Conservation (phyloP, 2,888 invertebrate species). For the Stramonita haemastoma region DNA sequence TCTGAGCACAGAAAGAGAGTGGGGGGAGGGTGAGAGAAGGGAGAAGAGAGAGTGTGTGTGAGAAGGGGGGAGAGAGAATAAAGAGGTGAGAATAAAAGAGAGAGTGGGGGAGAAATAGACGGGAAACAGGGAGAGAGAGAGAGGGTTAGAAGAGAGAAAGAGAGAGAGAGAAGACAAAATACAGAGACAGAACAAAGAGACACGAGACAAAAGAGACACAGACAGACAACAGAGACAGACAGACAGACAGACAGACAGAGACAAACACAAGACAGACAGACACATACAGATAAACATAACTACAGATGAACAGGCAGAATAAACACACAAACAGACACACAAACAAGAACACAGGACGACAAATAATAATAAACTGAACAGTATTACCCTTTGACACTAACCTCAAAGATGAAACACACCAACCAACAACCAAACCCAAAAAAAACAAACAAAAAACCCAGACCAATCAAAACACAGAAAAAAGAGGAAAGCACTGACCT, state of each 20-base stretch:
- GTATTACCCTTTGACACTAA: too few species aligned
- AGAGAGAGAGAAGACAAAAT: not conserved
- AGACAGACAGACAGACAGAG: not conserved
- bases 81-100: not conserved
- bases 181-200: not conserved
- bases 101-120: not conserved
- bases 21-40: not conserved
- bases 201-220: not conserved
- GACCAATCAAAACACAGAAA: not conserved
- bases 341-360: too few species aligned
- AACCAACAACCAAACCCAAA: not conserved
- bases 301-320: too few species aligned
- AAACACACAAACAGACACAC: too few species aligned
- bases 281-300: not conserved
- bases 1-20: too few species aligned
- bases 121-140: not conserved
- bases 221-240: not conserved
- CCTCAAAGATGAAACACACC: too few species aligned
- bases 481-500: constrained; percentile 84
- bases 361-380: too few species aligned
- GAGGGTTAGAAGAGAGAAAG: not conserved
- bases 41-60: not conserved
- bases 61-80: not conserved
- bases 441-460: not conserved
- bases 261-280: not conserved